Evolutionary conservation across 1,140 invertebrate genomes (phyloP), one percentile per base, ranked within the genome.

Genomic region (Scylla paramamosain): DNA sequence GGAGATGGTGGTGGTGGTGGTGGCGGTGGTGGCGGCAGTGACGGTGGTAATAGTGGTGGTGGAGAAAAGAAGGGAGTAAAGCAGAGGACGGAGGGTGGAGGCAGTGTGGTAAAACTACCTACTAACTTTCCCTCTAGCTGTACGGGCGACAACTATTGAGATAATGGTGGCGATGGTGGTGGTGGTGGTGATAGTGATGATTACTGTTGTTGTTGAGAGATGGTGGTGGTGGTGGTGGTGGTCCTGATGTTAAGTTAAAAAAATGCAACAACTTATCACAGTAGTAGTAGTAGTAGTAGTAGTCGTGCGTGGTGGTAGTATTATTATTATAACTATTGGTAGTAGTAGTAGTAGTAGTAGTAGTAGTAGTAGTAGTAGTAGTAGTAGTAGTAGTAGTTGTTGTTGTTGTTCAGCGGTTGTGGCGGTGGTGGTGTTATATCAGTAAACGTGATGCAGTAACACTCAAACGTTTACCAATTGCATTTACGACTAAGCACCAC

Each of bases 211-310:
- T 88, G 86, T 14, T 32, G 3, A 2, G 29, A 2, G 45, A 29
- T 88, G 86, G 45, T 88, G 86, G 45, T 46, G 86, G 67, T 32
- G 86, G 86, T 32, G n/a, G 45, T 88, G 86, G 86, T 88, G 29
- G 45, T 88, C 3, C 6, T 88, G 31, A 83, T 4, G 77, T 83
- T 4, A 25, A 83, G 77, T 83, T n/a, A 39, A 39, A 39, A 39
- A 39, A 39, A 39, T 39, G 39, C 39, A 39, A 39, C 39, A 39
- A 39, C 39, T 29, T 20, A 25, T 29, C n/a, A 25, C 4, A 46
- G 86, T 88, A 25, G 86, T 32, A 88, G 86, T 88, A 46, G 86
- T 46, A 88, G 31, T 88, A 31, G 86, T 39, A 25, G 86, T 32
- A 31, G 86, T 39, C 1, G 86, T 32, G 10, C 3, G 39, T 39